Conservation (phyloP, 2,113 vertebrate genomes). For the Strigops habroptila region DNA sequence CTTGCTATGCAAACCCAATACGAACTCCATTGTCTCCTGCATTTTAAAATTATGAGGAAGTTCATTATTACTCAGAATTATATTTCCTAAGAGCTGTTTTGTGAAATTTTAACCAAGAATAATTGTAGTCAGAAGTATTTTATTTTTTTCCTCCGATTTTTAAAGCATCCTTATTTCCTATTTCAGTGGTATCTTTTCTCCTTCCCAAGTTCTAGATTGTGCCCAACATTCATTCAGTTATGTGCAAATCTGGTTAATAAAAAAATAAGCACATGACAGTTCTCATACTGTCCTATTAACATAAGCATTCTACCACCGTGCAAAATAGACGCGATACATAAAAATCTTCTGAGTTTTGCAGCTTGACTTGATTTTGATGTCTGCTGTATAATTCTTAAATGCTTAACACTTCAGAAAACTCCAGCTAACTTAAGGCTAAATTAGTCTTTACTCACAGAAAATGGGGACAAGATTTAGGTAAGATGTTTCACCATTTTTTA, state of each 20-base stretch:
- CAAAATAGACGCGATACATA: not conserved
- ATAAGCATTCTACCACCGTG: not conserved
- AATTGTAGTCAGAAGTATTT: not conserved
- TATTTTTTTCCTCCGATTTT: not conserved
- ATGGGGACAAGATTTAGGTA: not conserved
- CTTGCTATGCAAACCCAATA: not conserved
- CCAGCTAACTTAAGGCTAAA: not conserved
- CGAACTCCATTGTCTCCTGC: not conserved
- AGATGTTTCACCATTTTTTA: not conserved
- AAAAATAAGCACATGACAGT: not conserved
- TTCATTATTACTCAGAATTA: not conserved
- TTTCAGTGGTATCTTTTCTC: not conserved
- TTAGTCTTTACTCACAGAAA: not conserved
- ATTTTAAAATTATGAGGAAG: not conserved
- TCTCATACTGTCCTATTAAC: not conserved
- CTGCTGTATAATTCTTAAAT: not conserved
- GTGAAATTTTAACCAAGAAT: not conserved
- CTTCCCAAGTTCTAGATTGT: not conserved
- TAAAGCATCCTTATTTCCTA: not conserved
- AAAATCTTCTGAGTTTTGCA: not conserved
- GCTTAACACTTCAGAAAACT: not conserved
- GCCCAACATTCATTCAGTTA: not conserved
- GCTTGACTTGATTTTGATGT: not conserved
- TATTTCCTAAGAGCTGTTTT: not conserved
- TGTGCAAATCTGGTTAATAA: not conserved